Base-by-base conservation (phyloP, 2,888 invertebrate genomes). In the Andrena trimmerana region DNA sequence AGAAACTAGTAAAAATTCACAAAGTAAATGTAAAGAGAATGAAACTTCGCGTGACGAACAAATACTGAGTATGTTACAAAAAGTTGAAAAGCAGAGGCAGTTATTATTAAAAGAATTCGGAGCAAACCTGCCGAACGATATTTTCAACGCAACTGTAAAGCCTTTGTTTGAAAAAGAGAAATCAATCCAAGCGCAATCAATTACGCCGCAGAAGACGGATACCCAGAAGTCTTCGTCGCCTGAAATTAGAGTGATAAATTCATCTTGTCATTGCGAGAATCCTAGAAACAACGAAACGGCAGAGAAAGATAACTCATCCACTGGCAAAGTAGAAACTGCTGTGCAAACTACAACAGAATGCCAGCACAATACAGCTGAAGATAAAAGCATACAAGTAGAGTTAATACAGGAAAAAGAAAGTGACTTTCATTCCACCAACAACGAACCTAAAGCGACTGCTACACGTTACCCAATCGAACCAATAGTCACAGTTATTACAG, bases 71-170 rank as follows among this genome's bases (percentile, higher is more conserved):
- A 90, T 92, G 85, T 76, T 94, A 27, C 90, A 91, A 63, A 93
- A 92, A 81, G 89, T 94, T n/a, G 94, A 94, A 48, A 90, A 89
- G 20, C 91, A 92, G 57, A 94, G 93, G 60, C 85, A 91, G 69
- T 75, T 90, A 13, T 78, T 94, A 8, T 82, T 93, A 48, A 81
- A 91, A 62, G 94, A 94, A 82, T 93, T 92, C 59, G 94, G 94
- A 0, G 85, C 90, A 2, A 87, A 91, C 73, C 87, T 94, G 63
- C 93, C 94, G 0, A 90, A 91, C 42, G 89, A 90, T 8, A 90
- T 94, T 78, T 92, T 92, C n/a, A 91, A 88, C 42, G 92, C 90
- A 5, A 90, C 92, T 72, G 81, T 90, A 59, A 93, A 87, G n/a
- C 86, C 91, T 2, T 78, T 93, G 0, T 92, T 92, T 24, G 90